These are phyloP conservation scores for Scylla paramamosain DNA, from an alignment of 1,140 invertebrate genomes.

Conservation along the genomic window DNA sequence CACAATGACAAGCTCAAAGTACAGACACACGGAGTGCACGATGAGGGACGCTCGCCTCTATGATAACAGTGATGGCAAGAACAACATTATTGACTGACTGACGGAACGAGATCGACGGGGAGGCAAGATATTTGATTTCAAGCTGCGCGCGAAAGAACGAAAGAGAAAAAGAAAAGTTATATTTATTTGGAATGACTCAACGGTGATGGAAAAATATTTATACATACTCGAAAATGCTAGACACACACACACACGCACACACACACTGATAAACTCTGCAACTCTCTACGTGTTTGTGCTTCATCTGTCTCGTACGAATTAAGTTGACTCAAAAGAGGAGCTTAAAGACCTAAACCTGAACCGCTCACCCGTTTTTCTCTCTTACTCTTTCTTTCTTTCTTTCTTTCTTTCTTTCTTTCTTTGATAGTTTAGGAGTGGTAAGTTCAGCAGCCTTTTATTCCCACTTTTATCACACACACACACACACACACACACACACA, in stretches of 20 bases:
- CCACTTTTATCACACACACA: too few relatives aligned
- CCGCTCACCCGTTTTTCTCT: not conserved
- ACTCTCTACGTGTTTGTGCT: not conserved
- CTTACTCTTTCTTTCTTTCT: not conserved
- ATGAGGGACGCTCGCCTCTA: not conserved
- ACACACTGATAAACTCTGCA: not conserved
- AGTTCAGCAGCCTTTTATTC: not conserved
- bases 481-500: too few relatives aligned
- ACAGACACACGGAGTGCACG: too few relatives aligned
- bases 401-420: not conserved
- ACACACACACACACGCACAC: not conserved
- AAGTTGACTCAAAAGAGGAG: not conserved
- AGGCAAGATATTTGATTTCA: not conserved
- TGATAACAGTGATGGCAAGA: slow-evolving; percentile 18
- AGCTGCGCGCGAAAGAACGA: not conserved
- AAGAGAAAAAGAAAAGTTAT: not conserved
- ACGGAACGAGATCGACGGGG: not conserved
- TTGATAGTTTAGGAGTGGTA: too few relatives aligned
- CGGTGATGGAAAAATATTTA: not conserved
- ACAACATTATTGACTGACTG: not conserved
- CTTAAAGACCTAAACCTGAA: not conserved
- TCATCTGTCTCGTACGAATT: not conserved
- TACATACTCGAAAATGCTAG: not conserved
- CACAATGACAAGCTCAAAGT: too few relatives aligned
- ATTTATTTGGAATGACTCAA: not conserved